A percentile compares a stretch with the other conserved stretches of the same genome.
Conservation (phyloP, 2,888 invertebrate species). For the Drosophila pseudotakahashii region DNA sequence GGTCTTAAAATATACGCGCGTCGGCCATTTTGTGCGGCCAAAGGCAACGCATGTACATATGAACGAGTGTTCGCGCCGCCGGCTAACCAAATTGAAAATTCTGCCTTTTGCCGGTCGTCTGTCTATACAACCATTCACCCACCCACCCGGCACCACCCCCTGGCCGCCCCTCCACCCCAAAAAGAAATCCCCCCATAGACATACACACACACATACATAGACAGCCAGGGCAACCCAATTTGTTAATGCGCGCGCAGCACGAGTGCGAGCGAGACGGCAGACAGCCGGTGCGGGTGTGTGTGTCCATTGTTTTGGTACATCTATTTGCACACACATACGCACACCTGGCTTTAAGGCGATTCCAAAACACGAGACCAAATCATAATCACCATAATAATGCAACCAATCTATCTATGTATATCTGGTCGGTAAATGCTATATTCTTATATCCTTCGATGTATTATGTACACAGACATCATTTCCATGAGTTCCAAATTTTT, state of each 20-base stretch:
- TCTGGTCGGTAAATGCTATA: no score
- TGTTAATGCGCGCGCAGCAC: conserved; percentile 44
- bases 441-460: no score
- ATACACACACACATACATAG: conserved; percentile 6
- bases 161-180: conserved; percentile 16
- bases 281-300: conserved; percentile 37
- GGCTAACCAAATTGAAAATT: conserved; percentile 73
- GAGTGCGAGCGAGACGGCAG: conserved; percentile 26
- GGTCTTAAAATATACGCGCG: conserved; percentile 79
- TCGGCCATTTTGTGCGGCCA: conserved; percentile 81
- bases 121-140: conserved; percentile 20
- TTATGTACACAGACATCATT: neutral
- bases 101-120: conserved; percentile 71
- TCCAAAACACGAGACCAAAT: conserved; percentile 8
- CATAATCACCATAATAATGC: conserved; percentile 1
- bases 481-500: neutral
- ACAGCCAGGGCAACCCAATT: conserved; percentile 63
- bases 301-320: conserved; percentile 72
- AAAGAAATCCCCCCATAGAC: conserved; percentile 21
- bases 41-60: conserved; percentile 46
- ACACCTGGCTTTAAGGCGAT: conserved; percentile 5
- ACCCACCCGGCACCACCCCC: conserved; percentile 12
- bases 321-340: conserved; percentile 57
- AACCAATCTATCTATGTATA: neutral
- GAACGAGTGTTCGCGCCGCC: conserved; percentile 49